phyloP scores from a whole-genome alignment of 2,113 vertebrate genomes.

The Oreochromis aureus region DNA sequence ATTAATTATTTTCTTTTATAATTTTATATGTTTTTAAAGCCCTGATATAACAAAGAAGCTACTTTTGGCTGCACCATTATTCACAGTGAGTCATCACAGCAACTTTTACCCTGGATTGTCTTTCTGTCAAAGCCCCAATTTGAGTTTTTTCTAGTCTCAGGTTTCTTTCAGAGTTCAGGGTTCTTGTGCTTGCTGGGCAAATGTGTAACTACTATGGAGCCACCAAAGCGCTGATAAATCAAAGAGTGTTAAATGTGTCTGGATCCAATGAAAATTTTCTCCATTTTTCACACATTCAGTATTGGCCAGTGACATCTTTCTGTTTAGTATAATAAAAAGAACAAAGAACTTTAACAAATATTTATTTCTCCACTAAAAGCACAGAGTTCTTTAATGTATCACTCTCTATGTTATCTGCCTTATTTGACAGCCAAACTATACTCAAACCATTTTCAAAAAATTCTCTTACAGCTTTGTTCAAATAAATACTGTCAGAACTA shows the following conservation, averaged over 20 bases:
- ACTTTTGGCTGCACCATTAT: not conserved
- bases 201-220: not conserved
- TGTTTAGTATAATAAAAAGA: not conserved
- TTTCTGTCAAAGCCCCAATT: not conserved
- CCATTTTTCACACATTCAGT: not conserved
- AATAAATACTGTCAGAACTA: not conserved
- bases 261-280: not conserved
- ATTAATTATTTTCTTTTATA: not conserved
- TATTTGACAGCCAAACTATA: not conserved
- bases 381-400: not conserved
- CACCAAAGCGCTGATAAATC: accelerated
- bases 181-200: not conserved
- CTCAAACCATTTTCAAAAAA: not conserved
- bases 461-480: not conserved
- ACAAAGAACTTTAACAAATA: not conserved
- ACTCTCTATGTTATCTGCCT: not conserved
- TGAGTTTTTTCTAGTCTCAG: not conserved
- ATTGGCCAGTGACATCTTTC: not conserved
- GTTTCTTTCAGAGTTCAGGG: not conserved
- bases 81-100: not conserved
- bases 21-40: not conserved
- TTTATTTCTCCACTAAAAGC: not conserved
- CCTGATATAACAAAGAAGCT: not conserved
- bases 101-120: not conserved
- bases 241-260: not conserved